Evolutionary conservation across 2,888 invertebrate genomes (phyloP), one percentile per base, ranked within the genome.

Genomic region (Lithodes maja): DNA sequence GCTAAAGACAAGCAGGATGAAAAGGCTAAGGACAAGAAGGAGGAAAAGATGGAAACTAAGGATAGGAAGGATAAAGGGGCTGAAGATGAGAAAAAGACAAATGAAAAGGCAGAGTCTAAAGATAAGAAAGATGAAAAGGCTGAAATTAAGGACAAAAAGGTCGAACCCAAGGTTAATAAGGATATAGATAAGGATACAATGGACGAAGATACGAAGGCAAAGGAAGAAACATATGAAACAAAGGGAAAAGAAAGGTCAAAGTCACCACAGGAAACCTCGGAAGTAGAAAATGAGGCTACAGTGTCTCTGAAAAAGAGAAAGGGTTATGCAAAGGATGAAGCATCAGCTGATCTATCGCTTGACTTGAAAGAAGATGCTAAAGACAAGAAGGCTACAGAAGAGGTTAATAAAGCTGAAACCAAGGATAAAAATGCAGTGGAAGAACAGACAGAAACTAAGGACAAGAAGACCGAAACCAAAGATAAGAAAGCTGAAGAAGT

Each of bases 221-320:
- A 86, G 71, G 91, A 90, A 90, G 85, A 90, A 84, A 83, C 92
- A 80, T 81, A 77, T 83, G 86, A 91, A 86, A 84, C 55, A 52
- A 90, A 92, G 75, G 89, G 83, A 80, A 83, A 90, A 81, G 92
- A 92, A 55, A 89, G 80, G 9, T 61, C 61, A 61, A 61, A 2
- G 2, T 12, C 68, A 33, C 33, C 33, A 33, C 33, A 33, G 33
- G 33, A 33, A 33, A 33, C 33, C 33, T 2, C 74, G 49, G 50
- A 50, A 78, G 52, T 78, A 9, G 52, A 78, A 52, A 17, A 17
- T 17, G 74, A 74, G 1, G 74, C 74, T n/a, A 74, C 74, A n/a
- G 74, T 74, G 15, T 83, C 83, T 9, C 71, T 83, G 71, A 83
- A 83, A 52, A 83, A 80, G 15, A 61, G 15, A 15, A 61, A 61